Percentiles rank a stretch among this genome's conserved stretches.
These are phyloP conservation scores for Guaruba guarouba DNA, from an alignment of 2,113 vertebrate species.

Conservation along the genomic window DNA sequence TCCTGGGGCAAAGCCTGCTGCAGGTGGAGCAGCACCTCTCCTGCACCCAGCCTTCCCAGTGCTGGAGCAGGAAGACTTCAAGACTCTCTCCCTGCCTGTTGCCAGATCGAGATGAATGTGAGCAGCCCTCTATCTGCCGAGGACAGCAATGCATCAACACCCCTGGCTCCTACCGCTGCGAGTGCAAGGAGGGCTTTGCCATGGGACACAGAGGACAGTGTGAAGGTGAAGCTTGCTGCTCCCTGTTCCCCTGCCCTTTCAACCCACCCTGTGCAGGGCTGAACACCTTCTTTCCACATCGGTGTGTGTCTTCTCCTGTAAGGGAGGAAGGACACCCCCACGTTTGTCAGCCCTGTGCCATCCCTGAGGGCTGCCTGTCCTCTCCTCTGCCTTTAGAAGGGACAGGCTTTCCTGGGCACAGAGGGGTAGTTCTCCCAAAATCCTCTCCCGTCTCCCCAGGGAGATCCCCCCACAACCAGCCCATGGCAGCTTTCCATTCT, in stretches of 20 bases:
- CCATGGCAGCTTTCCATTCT: background rate
- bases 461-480: background rate
- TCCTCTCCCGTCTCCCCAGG: background rate
- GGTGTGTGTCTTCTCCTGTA: background rate
- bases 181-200: slow-evolving; percentile 84
- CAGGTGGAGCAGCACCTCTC: background rate
- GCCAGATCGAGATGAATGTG: slow-evolving; percentile 88
- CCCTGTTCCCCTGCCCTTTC: background rate
- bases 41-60: background rate
- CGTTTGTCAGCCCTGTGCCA: background rate
- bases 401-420: background rate
- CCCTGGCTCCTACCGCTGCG: slow-evolving; percentile 86
- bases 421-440: background rate
- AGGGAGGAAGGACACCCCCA: background rate
- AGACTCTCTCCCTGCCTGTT: slow-evolving; percentile 7
- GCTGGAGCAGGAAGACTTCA: background rate
- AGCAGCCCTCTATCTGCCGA: slow-evolving; percentile 80
- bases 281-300: background rate
- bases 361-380: background rate
- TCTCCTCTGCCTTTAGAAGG: background rate
- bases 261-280: background rate
- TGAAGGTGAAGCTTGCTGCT: slow-evolving; percentile 78
- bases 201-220: slow-evolving; percentile 82
- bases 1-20: background rate
- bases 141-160: slow-evolving; percentile 87